Evolutionary conservation across 2,888 invertebrate species (phyloP).

Genomic region (Phyto melanocephala): DNA sequence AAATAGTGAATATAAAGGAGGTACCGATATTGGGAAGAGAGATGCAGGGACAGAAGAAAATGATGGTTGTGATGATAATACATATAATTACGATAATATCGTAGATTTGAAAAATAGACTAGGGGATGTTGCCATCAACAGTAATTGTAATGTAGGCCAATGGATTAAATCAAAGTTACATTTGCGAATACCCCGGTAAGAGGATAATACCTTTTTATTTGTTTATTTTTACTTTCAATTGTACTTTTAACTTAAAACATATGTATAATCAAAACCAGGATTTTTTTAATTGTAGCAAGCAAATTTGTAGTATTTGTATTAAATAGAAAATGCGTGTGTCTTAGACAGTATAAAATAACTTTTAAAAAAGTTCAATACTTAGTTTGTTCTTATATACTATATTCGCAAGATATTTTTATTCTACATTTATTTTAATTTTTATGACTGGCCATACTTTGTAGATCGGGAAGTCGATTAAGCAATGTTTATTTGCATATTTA

Average conservation of each 20-base stretch:
- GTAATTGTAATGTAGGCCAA: slow-evolving; percentile 34
- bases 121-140: slow-evolving; percentile 24
- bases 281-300: neutral
- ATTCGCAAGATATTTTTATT: too few species aligned
- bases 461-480: too few species aligned
- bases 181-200: slow-evolving; percentile 67
- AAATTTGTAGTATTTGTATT: neutral
- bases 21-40: neutral
- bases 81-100: neutral
- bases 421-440: too few species aligned
- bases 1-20: slow-evolving; percentile 4
- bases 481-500: too few species aligned
- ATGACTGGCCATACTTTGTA: too few species aligned
- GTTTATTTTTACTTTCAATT: neutral
- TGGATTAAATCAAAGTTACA: slow-evolving; percentile 64
- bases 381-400: too few species aligned
- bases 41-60: neutral
- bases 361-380: too few species aligned
- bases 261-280: neutral
- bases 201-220: slow-evolving; percentile 1
- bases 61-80: neutral
- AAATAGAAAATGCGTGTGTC: too few species aligned
- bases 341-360: too few species aligned
- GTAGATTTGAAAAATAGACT: neutral
- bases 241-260: neutral